These are phyloP conservation scores for Siniperca knerii DNA, from an alignment of 2,113 vertebrate species.

Conservation along the genomic window DNA sequence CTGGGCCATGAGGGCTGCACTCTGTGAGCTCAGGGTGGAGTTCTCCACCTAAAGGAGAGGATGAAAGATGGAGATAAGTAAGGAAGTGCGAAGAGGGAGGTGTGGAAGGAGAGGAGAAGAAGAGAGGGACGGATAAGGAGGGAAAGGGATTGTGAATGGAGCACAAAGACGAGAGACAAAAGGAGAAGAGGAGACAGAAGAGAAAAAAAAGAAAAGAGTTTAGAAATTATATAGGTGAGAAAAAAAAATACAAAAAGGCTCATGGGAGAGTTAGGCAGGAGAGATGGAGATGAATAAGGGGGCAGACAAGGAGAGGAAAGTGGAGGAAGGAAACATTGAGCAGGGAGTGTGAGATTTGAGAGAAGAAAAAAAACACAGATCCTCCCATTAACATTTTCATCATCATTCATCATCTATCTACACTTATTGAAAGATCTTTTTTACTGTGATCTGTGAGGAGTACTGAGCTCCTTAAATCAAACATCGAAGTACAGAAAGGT, in stretches of 20 bases:
- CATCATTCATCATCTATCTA: background rate
- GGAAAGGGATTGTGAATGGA: background rate
- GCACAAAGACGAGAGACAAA: background rate
- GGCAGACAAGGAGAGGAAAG: background rate
- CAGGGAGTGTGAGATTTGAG: background rate
- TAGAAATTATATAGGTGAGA: background rate
- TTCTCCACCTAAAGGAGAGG: conserved; percentile 91
- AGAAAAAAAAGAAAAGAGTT: background rate
- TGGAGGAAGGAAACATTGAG: background rate
- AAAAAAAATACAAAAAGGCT: background rate
- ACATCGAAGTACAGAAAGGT: background rate
- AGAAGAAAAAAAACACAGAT: background rate
- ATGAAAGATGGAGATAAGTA: background rate
- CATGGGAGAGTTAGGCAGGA: background rate
- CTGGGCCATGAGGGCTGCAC: conserved; percentile 93
- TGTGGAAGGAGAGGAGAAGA: background rate
- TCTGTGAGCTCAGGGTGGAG: conserved; percentile 94
- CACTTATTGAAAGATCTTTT: background rate
- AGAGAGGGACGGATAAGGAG: background rate
- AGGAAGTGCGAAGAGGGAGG: background rate
- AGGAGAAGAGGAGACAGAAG: background rate
- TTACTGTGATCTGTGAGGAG: background rate
- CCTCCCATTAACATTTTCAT: background rate
- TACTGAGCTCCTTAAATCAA: conserved; percentile 2
- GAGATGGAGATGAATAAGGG: too few relatives aligned